Evolutionary conservation across 2,797 vertebrate genomes (phyloP), one percentile per base, ranked within the genome.

Genomic region (Tachyglossus aculeatus): DNA sequence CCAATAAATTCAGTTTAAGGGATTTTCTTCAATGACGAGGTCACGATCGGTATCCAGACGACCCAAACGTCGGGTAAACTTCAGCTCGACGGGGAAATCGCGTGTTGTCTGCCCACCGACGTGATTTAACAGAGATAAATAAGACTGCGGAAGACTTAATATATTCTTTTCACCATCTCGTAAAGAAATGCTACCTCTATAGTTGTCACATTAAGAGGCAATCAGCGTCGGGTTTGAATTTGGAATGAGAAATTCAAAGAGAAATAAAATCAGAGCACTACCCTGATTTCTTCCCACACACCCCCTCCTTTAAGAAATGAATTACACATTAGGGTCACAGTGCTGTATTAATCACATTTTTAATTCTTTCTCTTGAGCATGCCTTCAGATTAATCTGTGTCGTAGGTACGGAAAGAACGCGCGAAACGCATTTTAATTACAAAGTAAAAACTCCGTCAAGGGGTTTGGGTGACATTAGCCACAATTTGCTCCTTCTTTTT

Each of bases 321-420:
- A 78, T 65, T 63, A 75, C 53, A 64, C 64, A 84, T 88, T 83
- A 78, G 5, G 40, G 77, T 60, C 67, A 61, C 5, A 72, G 72
- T 60, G 27, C 50, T 78, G 71, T 43, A 78, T 78, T 89, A 88
- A 84, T 88, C 86, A 83, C 73, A 78, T 51, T 74, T 84, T 83
- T 80, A 87, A 79, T 87, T 43, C 81, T 86, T 86, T 85, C 84
- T 80, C 84, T 63, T 44, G 79, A 86, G 83, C 65, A 69, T 59
- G 52, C 31, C 40, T 84, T 87, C 71, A 56, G 36, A 84, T 81
- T 67, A 51, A 41, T 76, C 22, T 57, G 73, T 69, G 64, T 50
- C 19, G 68, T 59, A 62, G 64, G 40, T 61, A 68, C 62, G 39
- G 67, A 19, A 32, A 57, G 80, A 86, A 82, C 53, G 82, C 76